Conservation (phyloP, 1,140 invertebrate species). For the Diachasmimorpha longicaudata region DNA sequence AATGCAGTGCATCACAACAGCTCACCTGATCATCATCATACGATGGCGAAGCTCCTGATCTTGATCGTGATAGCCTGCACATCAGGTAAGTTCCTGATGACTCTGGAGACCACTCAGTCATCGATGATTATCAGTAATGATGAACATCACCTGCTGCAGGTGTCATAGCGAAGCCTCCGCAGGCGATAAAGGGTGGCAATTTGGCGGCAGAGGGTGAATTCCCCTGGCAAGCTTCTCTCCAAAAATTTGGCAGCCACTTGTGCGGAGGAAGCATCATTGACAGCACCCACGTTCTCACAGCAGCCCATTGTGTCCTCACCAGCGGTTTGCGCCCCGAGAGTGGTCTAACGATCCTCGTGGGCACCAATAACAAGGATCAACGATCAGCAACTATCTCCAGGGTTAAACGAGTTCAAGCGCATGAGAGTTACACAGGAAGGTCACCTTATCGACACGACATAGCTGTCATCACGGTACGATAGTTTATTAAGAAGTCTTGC, state of each 20-base stretch:
- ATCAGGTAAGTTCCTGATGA: too few species aligned
- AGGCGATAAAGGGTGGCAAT: too few species aligned
- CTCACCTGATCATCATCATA: too few species aligned
- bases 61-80: too few species aligned
- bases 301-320: conserved; percentile 55
- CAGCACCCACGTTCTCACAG: conserved; percentile 54
- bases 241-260: too few species aligned
- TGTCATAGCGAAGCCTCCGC: too few species aligned
- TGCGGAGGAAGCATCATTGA: conserved; percentile 57
- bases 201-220: background rate
- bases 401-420: background rate
- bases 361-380: background rate
- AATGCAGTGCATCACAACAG: too few species aligned
- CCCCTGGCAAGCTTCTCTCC: background rate
- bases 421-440: background rate
- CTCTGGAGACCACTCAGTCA: too few species aligned
- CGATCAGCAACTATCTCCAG: background rate
- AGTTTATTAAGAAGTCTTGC: background rate
- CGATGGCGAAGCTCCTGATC: too few species aligned
- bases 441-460: background rate
- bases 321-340: background rate
- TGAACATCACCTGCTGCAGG: too few species aligned
- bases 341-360: background rate
- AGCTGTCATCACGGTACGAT: background rate
- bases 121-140: too few species aligned